Evolutionary conservation across 1,140 invertebrate genomes (phyloP), one percentile per base, ranked within the genome.

Genomic region (Pogonus chalceus): DNA sequence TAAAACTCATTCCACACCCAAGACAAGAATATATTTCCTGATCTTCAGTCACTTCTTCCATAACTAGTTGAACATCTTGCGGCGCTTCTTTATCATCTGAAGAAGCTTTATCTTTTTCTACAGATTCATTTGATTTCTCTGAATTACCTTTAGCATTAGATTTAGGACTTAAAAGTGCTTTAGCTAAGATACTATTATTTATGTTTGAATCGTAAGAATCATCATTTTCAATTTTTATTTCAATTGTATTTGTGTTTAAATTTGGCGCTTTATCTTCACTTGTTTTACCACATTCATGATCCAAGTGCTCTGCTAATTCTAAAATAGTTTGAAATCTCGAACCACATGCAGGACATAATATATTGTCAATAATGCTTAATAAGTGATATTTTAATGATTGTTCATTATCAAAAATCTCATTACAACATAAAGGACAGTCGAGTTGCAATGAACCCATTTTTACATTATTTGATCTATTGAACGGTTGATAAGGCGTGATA

Each of bases 361-460:
- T 61, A 71, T 80, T 82, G 52, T 77, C 70, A 22, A 75, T 71
- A 62, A 81, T 72, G 55, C 71, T 74, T 14, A 78, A 61, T 55
- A 84, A 72, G 65, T 84, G 82, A 56, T 77, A 73, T 62, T 78
- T 73, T 39, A 84, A 69, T 43, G 71, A 69, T 59, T 76, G 64
- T 46, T 73, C 74, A 57, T 73, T 76, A 52, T 69, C 64, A 67
- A 84, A 84, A 50, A 69, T 75, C 65, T 78, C 73, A 46, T 74
- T 74, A 59, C 81, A 84, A 60, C 82, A 84, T 66, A 83, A 72
- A 2, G 81, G 79, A 58, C 82, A 84, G 53, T 73, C 65, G 16
- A 81, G 64, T 54, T 64, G 65, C 57, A 72, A 58, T 21, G 75
- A 74, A 64, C 73, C 75, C 76, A 80, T 80, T 64, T 59, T 50